Conservation (phyloP, 2,113 vertebrate genomes). For the Gnathonemus echidnorhynchus region DNA sequence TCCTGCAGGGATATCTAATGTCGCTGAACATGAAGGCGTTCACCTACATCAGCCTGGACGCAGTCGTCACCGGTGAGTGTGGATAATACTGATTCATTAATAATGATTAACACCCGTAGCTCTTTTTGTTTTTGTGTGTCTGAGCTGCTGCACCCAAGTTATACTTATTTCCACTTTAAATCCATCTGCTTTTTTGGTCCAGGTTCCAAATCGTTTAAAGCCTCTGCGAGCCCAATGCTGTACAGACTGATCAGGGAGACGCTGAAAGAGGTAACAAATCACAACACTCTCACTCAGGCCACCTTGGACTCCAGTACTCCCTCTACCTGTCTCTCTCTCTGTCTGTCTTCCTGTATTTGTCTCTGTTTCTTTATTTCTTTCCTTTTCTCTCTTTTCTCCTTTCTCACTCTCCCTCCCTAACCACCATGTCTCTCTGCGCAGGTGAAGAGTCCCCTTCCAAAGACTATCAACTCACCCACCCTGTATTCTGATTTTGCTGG, state of each 20-base stretch:
- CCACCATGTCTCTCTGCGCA: slow-evolving; percentile 29
- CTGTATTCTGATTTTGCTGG: slow-evolving; percentile 39
- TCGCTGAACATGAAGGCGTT: slow-evolving; percentile 52
- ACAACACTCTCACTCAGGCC: neutral
- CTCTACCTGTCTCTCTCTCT: neutral
- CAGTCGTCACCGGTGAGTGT: slow-evolving; percentile 72
- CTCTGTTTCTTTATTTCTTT: no score
- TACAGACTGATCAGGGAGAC: slow-evolving; percentile 61
- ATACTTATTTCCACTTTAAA: neutral
- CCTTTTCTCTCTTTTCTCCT: no score
- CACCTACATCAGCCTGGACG: slow-evolving; percentile 82
- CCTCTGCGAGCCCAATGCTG: slow-evolving; percentile 79
- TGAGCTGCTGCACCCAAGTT: neutral
- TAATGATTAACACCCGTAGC: neutral
- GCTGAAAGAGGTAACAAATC: slow-evolving; percentile 60
- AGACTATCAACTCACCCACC: accelerated
- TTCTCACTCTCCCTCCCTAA: neutral
- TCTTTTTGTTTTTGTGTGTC: neutral
- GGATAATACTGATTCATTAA: neutral
- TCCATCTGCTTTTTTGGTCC: slow-evolving; percentile 36
- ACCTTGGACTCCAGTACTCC: neutral
- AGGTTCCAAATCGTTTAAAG: slow-evolving; percentile 51
- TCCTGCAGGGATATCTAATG: slow-evolving; percentile 23
- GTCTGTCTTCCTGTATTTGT: neutral
- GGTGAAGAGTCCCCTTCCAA: slow-evolving; percentile 54